phyloP scores from a whole-genome alignment of 2,113 vertebrate genomes.

The Aldabrachelys gigantea region DNA sequence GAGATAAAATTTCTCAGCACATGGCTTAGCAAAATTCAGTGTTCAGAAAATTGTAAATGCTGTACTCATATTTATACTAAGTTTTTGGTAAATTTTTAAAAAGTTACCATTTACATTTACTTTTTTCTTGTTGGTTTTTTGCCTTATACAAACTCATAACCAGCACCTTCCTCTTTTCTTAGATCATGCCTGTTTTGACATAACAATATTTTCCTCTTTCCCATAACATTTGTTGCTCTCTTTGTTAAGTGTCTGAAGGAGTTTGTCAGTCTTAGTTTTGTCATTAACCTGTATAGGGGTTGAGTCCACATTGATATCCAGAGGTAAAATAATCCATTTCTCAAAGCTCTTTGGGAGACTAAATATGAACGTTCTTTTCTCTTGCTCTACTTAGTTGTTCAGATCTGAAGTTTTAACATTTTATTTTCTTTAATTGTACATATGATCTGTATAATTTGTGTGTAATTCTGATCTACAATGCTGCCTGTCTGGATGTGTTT shows the following conservation, averaged over 20 bases:
- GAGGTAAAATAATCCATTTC: not conserved
- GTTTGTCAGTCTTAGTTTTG: not conserved
- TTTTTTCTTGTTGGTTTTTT: not conserved
- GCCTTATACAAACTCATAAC: not conserved
- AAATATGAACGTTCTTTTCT: not conserved
- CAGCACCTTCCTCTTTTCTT: not conserved
- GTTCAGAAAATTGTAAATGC: conserved; percentile 24
- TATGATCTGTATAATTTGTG: not conserved
- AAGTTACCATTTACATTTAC: not conserved
- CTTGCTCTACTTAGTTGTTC: not conserved
- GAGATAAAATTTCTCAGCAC: conserved; percentile 35
- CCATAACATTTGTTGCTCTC: not conserved
- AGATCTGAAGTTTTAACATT: not conserved
- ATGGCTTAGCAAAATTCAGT: not conserved
- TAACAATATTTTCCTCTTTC: not conserved
- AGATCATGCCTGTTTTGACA: not conserved
- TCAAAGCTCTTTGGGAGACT: not conserved
- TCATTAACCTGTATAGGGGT: not conserved
- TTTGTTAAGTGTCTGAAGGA: not conserved
- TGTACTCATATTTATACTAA: not conserved
- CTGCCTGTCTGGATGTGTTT: not conserved
- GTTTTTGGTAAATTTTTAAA: conserved; percentile 1
- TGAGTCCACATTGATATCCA: not conserved
- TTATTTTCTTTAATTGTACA: not conserved
- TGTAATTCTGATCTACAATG: not conserved